These are phyloP conservation scores for Cheilosia grossa DNA, from an alignment of 2,888 invertebrate genomes.

Conservation along the genomic window DNA sequence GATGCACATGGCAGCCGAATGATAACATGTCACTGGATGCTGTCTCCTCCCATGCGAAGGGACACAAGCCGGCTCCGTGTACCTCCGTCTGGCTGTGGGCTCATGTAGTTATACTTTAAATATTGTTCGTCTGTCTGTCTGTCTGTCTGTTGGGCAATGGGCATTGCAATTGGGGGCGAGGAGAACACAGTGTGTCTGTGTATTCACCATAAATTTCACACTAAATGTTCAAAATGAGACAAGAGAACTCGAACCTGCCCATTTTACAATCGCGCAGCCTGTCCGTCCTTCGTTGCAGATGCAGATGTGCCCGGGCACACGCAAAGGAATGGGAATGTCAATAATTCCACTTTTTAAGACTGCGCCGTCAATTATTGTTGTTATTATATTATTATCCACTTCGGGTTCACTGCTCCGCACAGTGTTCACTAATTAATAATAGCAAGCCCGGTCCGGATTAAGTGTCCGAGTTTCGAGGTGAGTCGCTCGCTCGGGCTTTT, in stretches of 20 bases:
- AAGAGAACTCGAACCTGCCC: conserved; percentile 58
- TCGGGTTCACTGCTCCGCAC: conserved; percentile 61
- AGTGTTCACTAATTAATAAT: conserved; percentile 70
- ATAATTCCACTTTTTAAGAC: conserved; percentile 71
- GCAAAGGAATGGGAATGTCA: conserved; percentile 60
- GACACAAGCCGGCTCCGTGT: conserved; percentile 31
- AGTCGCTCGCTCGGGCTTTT: conserved; percentile 13
- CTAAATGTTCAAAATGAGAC: conserved; percentile 72
- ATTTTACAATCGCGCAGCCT: conserved; percentile 16
- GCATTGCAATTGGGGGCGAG: conserved; percentile 52
- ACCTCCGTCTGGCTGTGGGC: background rate
- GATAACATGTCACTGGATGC: conserved; percentile 49
- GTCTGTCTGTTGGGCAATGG: conserved; percentile 43
- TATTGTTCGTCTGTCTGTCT: conserved; percentile 52
- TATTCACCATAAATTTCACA: conserved; percentile 72
- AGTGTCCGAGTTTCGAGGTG: conserved; percentile 59
- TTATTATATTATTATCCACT: conserved; percentile 73
- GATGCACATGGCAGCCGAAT: conserved; percentile 38
- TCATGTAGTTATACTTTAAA: conserved; percentile 24
- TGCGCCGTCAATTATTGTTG: conserved; percentile 71
- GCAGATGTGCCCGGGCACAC: conserved; percentile 31
- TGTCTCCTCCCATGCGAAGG: conserved; percentile 26
- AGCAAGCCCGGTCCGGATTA: conserved; percentile 55
- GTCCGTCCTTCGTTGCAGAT: conserved; percentile 1
- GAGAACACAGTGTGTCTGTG: conserved; percentile 63